Evolutionary conservation across 2,113 vertebrate species (phyloP).

Genomic region (Furnarius figulus): DNA sequence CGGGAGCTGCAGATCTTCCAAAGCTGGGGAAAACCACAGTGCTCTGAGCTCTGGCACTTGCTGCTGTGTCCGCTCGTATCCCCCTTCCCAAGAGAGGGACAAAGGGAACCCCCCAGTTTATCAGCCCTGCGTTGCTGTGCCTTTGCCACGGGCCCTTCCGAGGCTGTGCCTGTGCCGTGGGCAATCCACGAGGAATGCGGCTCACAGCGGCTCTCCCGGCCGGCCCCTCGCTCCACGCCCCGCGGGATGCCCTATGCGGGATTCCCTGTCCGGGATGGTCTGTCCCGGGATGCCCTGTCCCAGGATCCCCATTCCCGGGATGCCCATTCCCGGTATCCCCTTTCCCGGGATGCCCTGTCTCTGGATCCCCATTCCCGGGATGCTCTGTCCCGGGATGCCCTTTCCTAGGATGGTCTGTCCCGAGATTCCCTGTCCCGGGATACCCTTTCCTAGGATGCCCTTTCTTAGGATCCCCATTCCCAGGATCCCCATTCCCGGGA

Average conservation of each 20-base stretch:
- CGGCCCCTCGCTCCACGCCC: background rate
- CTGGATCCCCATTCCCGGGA: too few species aligned
- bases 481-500: too few species aligned
- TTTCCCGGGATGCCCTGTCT: too few species aligned
- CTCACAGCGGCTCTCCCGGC: background rate
- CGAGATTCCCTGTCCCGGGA: background rate
- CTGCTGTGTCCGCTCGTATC: rapidly evolving
- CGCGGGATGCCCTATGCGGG: background rate
- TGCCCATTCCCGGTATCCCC: background rate
- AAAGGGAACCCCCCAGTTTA: background rate
- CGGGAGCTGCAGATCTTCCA: background rate
- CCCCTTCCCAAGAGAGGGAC: background rate
- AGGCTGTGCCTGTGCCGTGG: background rate
- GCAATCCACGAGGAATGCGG: background rate
- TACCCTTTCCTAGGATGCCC: background rate
- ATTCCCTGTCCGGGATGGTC: too few species aligned
- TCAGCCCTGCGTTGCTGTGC: background rate
- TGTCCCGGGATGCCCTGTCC: background rate
- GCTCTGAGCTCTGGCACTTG: background rate
- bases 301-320: background rate
- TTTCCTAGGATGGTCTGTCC: too few species aligned
- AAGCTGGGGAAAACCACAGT: rapidly evolving
- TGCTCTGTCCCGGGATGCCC: too few species aligned
- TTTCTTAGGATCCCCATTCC: background rate
- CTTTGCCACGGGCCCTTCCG: too few species aligned